Evolutionary conservation across 2,113 vertebrate genomes (phyloP).

Genomic region (Caretta caretta): DNA sequence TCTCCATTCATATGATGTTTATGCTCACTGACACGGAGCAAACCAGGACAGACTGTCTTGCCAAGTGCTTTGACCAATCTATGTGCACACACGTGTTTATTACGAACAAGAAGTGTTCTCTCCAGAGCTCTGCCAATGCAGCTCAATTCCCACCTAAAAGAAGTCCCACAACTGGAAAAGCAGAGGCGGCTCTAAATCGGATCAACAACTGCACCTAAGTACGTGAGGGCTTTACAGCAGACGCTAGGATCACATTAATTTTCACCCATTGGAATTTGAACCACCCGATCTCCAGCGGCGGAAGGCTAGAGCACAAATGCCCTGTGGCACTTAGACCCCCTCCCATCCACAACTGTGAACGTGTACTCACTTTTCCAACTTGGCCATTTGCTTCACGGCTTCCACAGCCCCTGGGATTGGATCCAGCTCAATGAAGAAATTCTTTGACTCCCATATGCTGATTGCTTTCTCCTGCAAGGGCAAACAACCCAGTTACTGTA

Average conservation of each 20-base stretch:
- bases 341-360: background rate
- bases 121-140: background rate
- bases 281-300: background rate
- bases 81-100: background rate
- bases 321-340: background rate
- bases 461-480: conserved; percentile 90
- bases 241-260: background rate
- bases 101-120: background rate
- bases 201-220: background rate
- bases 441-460: conserved; percentile 95
- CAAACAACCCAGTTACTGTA: background rate
- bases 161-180: background rate
- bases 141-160: background rate
- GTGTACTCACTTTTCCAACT: conserved; percentile 88
- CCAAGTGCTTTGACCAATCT: background rate
- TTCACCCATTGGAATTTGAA: background rate
- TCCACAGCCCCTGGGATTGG: conserved; percentile 93
- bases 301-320: background rate
- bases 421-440: conserved; percentile 94
- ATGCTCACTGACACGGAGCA: background rate
- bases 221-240: background rate
- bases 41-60: background rate
- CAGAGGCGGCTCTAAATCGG: background rate
- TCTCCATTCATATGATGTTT: background rate
- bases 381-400: conserved; percentile 93